Percentiles rank a stretch among this genome's conserved stretches.
phyloP scores from a whole-genome alignment of 2,888 invertebrate genomes.

The Deroplatys truncata region DNA sequence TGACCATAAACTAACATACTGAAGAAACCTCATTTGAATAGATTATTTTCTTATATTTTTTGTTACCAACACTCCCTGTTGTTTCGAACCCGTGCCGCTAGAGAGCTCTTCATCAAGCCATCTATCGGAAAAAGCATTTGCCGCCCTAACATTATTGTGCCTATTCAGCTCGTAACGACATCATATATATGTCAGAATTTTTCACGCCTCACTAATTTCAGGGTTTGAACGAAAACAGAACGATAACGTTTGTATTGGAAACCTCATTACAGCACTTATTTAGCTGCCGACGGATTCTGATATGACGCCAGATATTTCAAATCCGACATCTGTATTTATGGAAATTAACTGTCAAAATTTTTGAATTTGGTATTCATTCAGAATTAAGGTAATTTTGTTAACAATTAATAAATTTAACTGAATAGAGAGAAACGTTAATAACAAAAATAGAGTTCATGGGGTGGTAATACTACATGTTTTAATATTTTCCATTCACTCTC shows the following conservation, averaged over 20 bases:
- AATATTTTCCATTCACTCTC: too few relatives aligned
- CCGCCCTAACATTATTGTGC: neutral
- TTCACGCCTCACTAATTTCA: neutral
- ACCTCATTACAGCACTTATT: neutral
- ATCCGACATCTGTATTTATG: neutral
- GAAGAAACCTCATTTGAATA: too few relatives aligned
- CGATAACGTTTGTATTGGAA: neutral
- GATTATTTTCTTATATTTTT: too few relatives aligned
- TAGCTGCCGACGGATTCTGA: neutral
- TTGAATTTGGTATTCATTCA: too few relatives aligned
- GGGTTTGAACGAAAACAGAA: neutral
- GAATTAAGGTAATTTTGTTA: too few relatives aligned
- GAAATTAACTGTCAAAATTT: too few relatives aligned
- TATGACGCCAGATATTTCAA: neutral
- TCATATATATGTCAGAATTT: neutral
- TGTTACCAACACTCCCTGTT: too few relatives aligned
- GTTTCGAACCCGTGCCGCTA: neutral
- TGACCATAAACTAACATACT: too few relatives aligned
- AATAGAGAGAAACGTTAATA: too few relatives aligned
- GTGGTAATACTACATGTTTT: too few relatives aligned
- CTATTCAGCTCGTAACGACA: neutral
- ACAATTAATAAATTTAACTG: too few relatives aligned
- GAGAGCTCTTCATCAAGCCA: neutral
- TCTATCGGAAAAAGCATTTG: neutral
- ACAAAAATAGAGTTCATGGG: too few relatives aligned